Evolutionary conservation across 2,888 invertebrate genomes (phyloP), one percentile per base, ranked within the genome.

Genomic region (Chromoteleia sp.): DNA sequence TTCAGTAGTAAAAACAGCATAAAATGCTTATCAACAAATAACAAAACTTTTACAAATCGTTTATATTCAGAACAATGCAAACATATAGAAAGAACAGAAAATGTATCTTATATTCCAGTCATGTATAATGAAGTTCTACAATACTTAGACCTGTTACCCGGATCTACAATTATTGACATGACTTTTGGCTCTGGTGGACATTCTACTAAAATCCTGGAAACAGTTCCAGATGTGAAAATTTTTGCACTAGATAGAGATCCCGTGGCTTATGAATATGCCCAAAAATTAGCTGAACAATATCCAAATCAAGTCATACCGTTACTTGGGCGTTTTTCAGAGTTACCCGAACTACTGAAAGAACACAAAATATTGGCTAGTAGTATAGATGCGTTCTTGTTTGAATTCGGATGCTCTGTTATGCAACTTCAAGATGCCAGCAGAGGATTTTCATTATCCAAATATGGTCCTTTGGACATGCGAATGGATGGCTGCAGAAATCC

Each of bases 121-220:
- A 95, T 97, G 94, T 92, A 93, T 48, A 92, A 94, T 80, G 95
- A 96, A 92, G 95, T 95, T 0, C 88, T 97, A 52, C 92, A 94
- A 71, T 94, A 94, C 88, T 91, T 97, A 56, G 93, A 95, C 83
- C 95, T 95, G 0, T 89, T 92, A 80, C 91, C 94, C 43, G 92
- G 94, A 76, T 94, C 96, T 91, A 92, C 93, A 4, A 95, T 96
- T 84, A 93, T 99, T 82, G 99, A 99, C 89, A 98, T 98, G 98
- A 99, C 99, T 10, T 99, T 98, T 93, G 98, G 99, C 25, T 96
- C 96, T 17, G 99, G 99, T 5, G 98, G 98, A 0, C 99, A 99
- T 89, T 95, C 97, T 7, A 93, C 93, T 85, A 93, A 93, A 88
- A 93, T 99, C 84, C 93, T 99, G 52, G 93, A 96, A 87, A 89